Evolutionary conservation across 1,140 invertebrate species (phyloP).

Genomic region (Lepidurus couesii): DNA sequence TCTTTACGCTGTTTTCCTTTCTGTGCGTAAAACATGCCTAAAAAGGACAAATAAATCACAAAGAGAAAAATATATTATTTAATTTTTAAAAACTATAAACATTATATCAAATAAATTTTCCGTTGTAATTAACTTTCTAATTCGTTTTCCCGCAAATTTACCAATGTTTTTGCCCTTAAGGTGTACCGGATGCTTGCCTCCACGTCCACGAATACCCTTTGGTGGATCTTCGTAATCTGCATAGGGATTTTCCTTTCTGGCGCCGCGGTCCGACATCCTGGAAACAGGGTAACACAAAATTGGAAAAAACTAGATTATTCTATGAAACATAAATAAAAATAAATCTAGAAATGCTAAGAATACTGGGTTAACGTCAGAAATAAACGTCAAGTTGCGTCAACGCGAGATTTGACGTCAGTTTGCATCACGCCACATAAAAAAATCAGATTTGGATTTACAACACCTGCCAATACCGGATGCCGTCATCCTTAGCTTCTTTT

Average conservation of each 20-base stretch:
- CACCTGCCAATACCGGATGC: no score
- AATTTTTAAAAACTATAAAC: no score
- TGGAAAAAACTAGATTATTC: background rate
- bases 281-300: background rate
- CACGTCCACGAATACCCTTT: background rate
- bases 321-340: no score
- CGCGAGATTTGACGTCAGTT: no score
- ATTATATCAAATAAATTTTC: no score
- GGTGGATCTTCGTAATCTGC: conserved; percentile 3
- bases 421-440: no score
- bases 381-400: no score
- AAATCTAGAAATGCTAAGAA: no score
- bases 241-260: background rate
- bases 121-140: background rate
- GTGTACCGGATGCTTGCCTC: background rate
- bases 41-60: background rate
- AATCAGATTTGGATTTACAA: no score
- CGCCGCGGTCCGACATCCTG: background rate
- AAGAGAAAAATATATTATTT: background rate
- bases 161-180: background rate
- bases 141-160: background rate
- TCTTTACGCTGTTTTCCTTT: background rate
- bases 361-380: no score
- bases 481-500: no score
- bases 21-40: conserved; percentile 4